A percentile compares a stretch with the other conserved stretches of the same genome.
phyloP scores from a whole-genome alignment of 2,888 invertebrate genomes.

The Acanthosepion esculentum region DNA sequence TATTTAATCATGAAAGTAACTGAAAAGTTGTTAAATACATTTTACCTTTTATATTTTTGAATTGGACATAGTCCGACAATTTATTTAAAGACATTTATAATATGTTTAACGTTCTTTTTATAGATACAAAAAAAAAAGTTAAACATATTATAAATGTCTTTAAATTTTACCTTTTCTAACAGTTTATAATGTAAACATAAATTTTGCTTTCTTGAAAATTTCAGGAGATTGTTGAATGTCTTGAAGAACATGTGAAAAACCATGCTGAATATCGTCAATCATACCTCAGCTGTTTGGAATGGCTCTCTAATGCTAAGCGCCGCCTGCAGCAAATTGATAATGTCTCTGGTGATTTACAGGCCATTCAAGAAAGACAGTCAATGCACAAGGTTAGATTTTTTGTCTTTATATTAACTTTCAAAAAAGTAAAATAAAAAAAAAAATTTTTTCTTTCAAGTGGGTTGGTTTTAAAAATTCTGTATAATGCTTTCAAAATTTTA shows the following conservation, averaged over 20 bases:
- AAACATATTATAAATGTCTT: too few relatives aligned
- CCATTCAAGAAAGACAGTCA: constrained; percentile 84
- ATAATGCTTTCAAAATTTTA: too few relatives aligned
- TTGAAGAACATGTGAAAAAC: constrained; percentile 83
- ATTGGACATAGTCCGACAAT: too few relatives aligned
- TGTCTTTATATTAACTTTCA: background rate
- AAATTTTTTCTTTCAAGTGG: background rate
- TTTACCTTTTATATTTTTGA: too few relatives aligned
- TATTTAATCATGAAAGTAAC: too few relatives aligned
- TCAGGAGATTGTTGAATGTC: constrained; percentile 79
- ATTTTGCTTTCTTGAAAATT: background rate
- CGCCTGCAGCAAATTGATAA: constrained; percentile 86
- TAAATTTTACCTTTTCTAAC: too few relatives aligned
- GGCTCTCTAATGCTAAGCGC: constrained; percentile 92
- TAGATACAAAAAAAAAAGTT: too few relatives aligned
- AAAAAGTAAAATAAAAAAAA: background rate
- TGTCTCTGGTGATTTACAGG: constrained; percentile 88
- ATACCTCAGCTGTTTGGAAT: constrained; percentile 74
- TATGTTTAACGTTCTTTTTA: too few relatives aligned
- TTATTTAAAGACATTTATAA: too few relatives aligned
- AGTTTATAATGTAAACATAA: too few relatives aligned
- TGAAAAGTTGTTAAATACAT: too few relatives aligned
- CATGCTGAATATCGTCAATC: constrained; percentile 82
- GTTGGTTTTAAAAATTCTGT: too few relatives aligned
- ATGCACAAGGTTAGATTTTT: constrained; percentile 58